These are phyloP conservation scores for Drosophila kanekoi DNA, from an alignment of 2,888 invertebrate species.

Conservation along the genomic window DNA sequence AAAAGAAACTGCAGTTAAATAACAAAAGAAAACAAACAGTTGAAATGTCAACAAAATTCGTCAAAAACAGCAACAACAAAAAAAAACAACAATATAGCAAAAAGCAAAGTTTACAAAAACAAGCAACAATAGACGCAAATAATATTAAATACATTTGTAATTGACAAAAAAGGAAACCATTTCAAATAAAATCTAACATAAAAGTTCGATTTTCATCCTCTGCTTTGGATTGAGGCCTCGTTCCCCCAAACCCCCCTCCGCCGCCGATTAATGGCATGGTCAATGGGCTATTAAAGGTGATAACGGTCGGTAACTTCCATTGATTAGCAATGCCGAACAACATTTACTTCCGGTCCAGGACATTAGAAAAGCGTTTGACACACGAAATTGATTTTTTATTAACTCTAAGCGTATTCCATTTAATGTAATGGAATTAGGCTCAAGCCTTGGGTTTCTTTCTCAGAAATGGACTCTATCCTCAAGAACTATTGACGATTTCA, in stretches of 20 bases:
- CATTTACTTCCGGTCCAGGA: constrained; percentile 5
- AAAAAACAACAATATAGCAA: constrained; percentile 31
- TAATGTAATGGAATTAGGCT: too few relatives aligned
- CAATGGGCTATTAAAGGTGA: constrained; percentile 47
- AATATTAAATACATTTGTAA: constrained; percentile 78
- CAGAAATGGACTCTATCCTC: too few relatives aligned
- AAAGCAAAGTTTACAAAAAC: constrained; percentile 1
- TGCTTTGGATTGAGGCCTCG: constrained; percentile 17
- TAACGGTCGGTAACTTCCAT: constrained; percentile 31
- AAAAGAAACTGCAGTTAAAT: constrained; percentile 42
- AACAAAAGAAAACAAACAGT: constrained; percentile 24
- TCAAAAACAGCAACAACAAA: constrained; percentile 43
- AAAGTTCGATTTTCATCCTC: constrained; percentile 36
- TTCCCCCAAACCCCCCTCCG: too few relatives aligned
- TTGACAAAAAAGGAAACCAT: constrained; percentile 68
- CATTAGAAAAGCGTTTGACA: constrained; percentile 23
- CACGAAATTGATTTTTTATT: constrained; percentile 36
- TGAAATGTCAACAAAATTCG: constrained; percentile 51
- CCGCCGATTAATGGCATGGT: constrained; percentile 30
- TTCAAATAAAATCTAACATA: constrained; percentile 76
- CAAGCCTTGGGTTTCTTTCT: too few relatives aligned
- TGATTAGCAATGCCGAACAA: constrained; percentile 23
- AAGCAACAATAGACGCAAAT: constrained; percentile 60
- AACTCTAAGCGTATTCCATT: constrained; percentile 1
- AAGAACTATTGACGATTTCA: too few relatives aligned